Percentiles rank a stretch among this genome's conserved stretches.
Evolutionary conservation across 1,140 invertebrate species (phyloP).

Genomic region (Stenopsyche tienmushanensis): DNA sequence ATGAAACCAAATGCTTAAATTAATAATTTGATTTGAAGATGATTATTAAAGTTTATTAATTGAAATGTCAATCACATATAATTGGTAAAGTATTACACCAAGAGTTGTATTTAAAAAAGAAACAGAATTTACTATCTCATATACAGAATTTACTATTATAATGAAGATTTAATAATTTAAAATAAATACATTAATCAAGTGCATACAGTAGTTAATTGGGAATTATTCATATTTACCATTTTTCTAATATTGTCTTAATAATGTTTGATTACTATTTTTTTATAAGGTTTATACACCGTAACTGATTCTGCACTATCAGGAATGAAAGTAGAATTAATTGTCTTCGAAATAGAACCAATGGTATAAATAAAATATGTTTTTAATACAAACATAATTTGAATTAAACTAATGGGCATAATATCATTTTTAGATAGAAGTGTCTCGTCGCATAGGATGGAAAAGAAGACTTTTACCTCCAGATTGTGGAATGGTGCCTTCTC

Average conservation of each 20-base stretch:
- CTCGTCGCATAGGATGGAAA: constrained; percentile 32
- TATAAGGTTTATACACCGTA: constrained; percentile 27
- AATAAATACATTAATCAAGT: too few relatives aligned
- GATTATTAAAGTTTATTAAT: too few relatives aligned
- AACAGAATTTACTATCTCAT: too few relatives aligned
- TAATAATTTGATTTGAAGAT: too few relatives aligned
- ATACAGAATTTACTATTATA: too few relatives aligned
- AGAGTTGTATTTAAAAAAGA: too few relatives aligned
- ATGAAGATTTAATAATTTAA: too few relatives aligned
- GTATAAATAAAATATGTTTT: constrained; percentile 8
- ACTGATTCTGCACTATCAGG: constrained; percentile 18
- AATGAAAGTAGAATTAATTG: constrained; percentile 34
- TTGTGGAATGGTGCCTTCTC: constrained; percentile 30
- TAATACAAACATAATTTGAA: not conserved
- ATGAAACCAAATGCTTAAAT: too few relatives aligned
- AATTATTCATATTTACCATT: too few relatives aligned
- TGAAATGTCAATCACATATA: too few relatives aligned
- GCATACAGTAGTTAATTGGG: too few relatives aligned
- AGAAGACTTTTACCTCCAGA: constrained; percentile 29
- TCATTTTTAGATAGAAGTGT: constrained; percentile 21
- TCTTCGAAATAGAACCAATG: constrained; percentile 31
- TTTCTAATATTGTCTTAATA: not conserved
- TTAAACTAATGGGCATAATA: constrained; percentile 1
- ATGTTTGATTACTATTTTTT: not conserved
- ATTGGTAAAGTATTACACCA: too few relatives aligned